Base-by-base conservation (phyloP, 2,113 vertebrate genomes). In the Hippocampus abdominalis region DNA sequence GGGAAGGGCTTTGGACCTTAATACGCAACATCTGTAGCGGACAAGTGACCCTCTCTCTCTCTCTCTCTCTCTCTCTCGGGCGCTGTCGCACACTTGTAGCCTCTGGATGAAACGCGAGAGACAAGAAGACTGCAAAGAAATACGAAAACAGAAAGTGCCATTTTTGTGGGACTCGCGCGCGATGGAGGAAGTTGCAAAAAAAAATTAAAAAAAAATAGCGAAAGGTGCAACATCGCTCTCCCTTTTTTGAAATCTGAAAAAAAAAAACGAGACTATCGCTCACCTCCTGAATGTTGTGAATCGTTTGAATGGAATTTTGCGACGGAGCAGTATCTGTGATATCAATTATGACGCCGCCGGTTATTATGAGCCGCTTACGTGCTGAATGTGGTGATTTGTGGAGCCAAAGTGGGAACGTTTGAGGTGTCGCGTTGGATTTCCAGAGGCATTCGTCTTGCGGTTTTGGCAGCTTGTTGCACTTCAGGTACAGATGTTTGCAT, bases 341-440 rank as follows among this genome's bases (percentile, higher is more conserved):
- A 46, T 15, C 21, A n/a, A 53, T 53, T 10, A 23, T 57, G 3
- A 57, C 27, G 2, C 1, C 6, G 3, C 27, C 27, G 4, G 5
- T 60, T 85, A 78, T 93, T 93, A 93, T 93, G 93, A 93, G 91
- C 92, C 90, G 90, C 93, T 92, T 92, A 90, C 90, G 91, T 86
- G 90, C 88, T 87, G 88, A 86, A 87, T 89, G 89, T 80, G 89
- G 88, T 93, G 92, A 96, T 94, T 94, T 94, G 92, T 92, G 91
- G 78, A 86, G 93, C 94, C 90, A 91, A 91, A 94, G 91, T 92
- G 88, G 90, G 90, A 91, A 85, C 86, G 90, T 92, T 94, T 93
- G 92, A 93, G 92, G 91, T 94, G 94, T 95, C 94, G 84, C 86
- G 78, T 89, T 59, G 81, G 89, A 94, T 97, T 95, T 94, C 92